Evolutionary conservation across 2,797 vertebrate species (phyloP), one percentile per base, ranked within the genome.

Genomic region (Falco rusticolus): DNA sequence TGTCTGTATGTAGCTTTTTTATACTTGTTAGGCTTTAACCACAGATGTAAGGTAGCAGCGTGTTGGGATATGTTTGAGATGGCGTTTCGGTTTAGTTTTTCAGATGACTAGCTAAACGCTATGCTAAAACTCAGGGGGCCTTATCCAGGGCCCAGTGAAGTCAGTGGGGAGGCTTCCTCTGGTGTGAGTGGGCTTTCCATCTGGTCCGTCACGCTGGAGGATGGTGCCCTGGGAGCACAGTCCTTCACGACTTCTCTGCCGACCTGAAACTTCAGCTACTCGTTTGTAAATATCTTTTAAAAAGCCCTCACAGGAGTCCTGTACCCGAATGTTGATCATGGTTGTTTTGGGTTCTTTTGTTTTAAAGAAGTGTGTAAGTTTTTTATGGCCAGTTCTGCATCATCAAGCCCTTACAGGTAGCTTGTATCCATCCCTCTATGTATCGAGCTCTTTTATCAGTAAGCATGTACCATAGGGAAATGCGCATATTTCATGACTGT

Each of bases 1-100:
- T 91, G 89, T 81, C 89, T 83, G 1, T 81, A 33, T 50, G 84
- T 96, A 91, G 65, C 89, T 88, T 89, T 94, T 95, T 90, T 86
- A 93, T 94, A 74, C 79, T 79, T 43, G 72, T 90, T 84, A 68
- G 93, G 84, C 94, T 97, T 95, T 95, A 94, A 85, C 76, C 78
- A 71, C 72, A 78, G 68, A 59, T 22, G 65, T 43, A 60, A 57
- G 86, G 68, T 83, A 92, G 71, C 59, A 34, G 5, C 0, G 5
- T 25, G 37, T 60, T 78, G 59, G 77, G 74, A 59, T 75, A 33
- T 1, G 4, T 45, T 45, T 37, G 82, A 90, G 90, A 22, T 20
- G 48, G 39, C 0, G 0, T 50, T 95, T 80, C 68, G 61, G 48
- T 48, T 90, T 45, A 63, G 6, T 71, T 82, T 81, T 83, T 71